Evolutionary conservation across 1,140 invertebrate genomes (phyloP), one percentile per base, ranked within the genome.

Genomic region (Drepana arcuata): DNA sequence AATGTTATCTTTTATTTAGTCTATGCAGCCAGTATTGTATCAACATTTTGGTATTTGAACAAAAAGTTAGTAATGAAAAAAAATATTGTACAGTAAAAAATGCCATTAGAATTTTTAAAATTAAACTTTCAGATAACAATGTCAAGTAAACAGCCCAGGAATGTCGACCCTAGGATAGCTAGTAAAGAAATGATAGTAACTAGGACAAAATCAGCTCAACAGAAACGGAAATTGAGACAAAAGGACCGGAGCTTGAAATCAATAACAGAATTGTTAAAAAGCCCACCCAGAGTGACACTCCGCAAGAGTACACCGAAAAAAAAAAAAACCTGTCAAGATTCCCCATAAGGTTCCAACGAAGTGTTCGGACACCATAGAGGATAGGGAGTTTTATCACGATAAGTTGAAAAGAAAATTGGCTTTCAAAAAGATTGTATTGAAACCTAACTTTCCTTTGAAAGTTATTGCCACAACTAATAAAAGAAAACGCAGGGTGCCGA

Each of bases 101-200:
- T n/a, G 25, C 4, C 7, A 21, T 21, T 33, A 23, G 10, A 33
- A 12, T 16, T 2, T 13, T 12, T 12, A 3, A 14, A 21, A 18
- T 11, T n/a, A 30, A 30, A 23, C 7, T 18, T 23, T 7, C 21
- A 16, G 10, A 33, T n/a, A 9, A 9, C 11, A 21, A 15, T 16
- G 3, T 9, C 24, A 33, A 27, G 31, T 25, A 14, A 13, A 16
- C 1, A 5, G 2, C 1, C 16, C 21, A 14, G 15, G 5, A 32
- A 35, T 16, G 26, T 40, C 41, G 2, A 37, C 48, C 1, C 26
- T 48, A 24, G 41, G 49, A 0, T 41, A 53, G 47, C 51, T 56
- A n/a, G n/a, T 3, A 49, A 56, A 1, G 56, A 63, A 13, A 48
- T 56, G n/a, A 56, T 74, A 7, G 23, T 67, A 2, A 75, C 71